Conservation (phyloP, 1,140 invertebrate species). For the Drosophila aff. region DNA sequence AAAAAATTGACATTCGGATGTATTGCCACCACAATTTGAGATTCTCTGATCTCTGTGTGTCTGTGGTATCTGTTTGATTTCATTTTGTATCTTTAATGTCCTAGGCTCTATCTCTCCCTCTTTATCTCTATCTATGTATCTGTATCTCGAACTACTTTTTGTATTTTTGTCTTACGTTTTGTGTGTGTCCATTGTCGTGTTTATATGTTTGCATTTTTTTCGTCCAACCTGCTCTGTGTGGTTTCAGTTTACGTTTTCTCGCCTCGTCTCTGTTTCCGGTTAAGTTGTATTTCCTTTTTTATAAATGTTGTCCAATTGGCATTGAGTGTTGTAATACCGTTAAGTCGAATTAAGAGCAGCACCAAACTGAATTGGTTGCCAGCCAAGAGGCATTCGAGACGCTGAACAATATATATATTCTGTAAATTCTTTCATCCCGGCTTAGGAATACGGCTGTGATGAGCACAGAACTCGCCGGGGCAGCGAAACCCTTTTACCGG, state of each 20-base stretch:
- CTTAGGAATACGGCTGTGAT: conserved; percentile 87
- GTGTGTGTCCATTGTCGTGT: conserved; percentile 36
- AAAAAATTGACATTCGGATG: conserved; percentile 78
- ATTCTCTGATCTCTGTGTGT: conserved; percentile 27
- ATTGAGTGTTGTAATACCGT: conserved; percentile 62
- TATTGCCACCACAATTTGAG: conserved; percentile 13
- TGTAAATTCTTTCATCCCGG: conserved; percentile 64
- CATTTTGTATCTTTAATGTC: conserved; percentile 27
- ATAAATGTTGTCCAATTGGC: conserved; percentile 73
- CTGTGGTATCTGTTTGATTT: conserved; percentile 22
- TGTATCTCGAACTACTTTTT: conserved; percentile 23
- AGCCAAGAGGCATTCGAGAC: conserved; percentile 20
- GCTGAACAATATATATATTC: conserved; percentile 42
- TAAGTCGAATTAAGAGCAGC: conserved; percentile 28
- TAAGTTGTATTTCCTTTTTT: conserved; percentile 46
- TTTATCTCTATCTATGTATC: conserved; percentile 25
- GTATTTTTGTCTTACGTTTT: conserved; percentile 21
- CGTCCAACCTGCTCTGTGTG: conserved; percentile 45
- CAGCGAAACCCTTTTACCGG: conserved; percentile 89
- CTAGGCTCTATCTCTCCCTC: conserved; percentile 16
- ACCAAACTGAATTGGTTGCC: conserved; percentile 25
- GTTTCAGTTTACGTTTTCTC: conserved; percentile 28
- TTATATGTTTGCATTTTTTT: conserved; percentile 51
- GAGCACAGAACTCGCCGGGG: conserved; percentile 88
- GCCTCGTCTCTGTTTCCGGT: conserved; percentile 37